Evolutionary conservation across 2,113 vertebrate species (phyloP).

Genomic region (Phalacrocorax aristotelis): DNA sequence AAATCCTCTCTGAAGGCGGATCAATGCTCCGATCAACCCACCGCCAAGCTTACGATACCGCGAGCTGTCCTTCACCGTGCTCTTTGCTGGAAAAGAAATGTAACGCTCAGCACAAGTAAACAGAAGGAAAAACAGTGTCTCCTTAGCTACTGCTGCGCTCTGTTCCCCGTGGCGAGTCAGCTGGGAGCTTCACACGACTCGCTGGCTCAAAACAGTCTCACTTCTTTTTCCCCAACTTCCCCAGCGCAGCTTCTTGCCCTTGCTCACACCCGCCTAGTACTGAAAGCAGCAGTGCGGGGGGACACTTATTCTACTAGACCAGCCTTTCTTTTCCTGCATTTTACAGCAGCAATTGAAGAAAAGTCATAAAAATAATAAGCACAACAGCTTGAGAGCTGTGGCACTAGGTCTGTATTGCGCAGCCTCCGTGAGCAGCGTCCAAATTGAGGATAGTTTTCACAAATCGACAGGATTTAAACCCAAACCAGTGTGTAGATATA

Average conservation of each 20-base stretch:
- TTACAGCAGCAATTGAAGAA: not conserved
- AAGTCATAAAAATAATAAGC: not conserved
- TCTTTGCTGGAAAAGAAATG: not conserved
- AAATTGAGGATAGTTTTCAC: not conserved
- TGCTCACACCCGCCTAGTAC: not conserved
- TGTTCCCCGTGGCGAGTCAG: rapidly evolving
- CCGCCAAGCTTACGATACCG: rapidly evolving
- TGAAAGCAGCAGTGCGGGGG: not conserved
- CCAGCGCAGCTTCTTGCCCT: not conserved
- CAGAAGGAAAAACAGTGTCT: not conserved
- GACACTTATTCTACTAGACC: not conserved
- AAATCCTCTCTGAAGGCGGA: not conserved
- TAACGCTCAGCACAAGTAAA: not conserved
- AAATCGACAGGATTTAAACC: not conserved
- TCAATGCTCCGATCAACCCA: rapidly evolving
- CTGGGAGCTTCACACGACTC: not conserved
- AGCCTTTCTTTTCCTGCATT: not conserved
- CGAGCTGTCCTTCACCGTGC: rapidly evolving
- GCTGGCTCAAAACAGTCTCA: rapidly evolving
- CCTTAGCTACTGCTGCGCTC: not conserved
- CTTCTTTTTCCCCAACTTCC: not conserved
- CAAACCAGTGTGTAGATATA: not conserved
- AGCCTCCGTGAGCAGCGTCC: not conserved
- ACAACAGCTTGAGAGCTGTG: not conserved
- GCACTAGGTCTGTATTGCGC: not conserved